Conservation (phyloP, 2,797 vertebrate genomes). For the Pagetopsis macropterus region DNA sequence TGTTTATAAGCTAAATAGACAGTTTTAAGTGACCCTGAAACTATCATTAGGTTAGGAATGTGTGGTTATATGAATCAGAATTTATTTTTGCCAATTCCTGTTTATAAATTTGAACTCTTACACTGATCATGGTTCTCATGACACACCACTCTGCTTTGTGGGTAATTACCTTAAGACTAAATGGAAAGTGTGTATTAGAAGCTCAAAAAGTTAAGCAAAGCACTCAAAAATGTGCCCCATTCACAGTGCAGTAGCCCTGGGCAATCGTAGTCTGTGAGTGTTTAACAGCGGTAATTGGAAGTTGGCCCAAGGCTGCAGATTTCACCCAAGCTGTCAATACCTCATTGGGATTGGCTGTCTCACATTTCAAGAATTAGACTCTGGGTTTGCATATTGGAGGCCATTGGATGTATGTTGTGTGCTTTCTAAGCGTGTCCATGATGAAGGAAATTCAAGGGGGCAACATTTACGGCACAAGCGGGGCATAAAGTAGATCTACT, state of each 20-base stretch:
- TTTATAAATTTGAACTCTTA: not conserved
- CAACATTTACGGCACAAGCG: not conserved
- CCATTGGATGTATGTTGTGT: not conserved
- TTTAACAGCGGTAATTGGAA: not conserved
- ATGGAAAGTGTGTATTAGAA: constrained; percentile 21
- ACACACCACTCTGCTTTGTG: constrained; percentile 13
- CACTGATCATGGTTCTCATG: not conserved
- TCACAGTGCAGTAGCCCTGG: not conserved
- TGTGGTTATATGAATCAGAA: constrained; percentile 14
- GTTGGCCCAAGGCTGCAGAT: not conserved
- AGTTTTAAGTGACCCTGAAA: not conserved
- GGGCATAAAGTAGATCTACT: too few species aligned
- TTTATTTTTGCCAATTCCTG: not conserved
- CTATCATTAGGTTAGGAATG: not conserved
- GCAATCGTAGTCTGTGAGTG: not conserved
- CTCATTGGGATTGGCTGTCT: constrained; percentile 3
- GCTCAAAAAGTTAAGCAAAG: constrained; percentile 19
- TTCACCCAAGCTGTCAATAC: not conserved
- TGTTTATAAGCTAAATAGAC: not conserved
- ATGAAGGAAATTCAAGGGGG: not conserved
- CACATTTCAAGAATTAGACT: not conserved
- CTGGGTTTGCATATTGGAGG: not conserved
- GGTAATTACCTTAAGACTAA: constrained; percentile 6
- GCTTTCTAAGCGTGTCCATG: not conserved
- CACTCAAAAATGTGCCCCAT: not conserved